A percentile compares a stretch with the other conserved stretches of the same genome.
phyloP scores from a whole-genome alignment of 2,888 invertebrate species.

The Biston stratarius region DNA sequence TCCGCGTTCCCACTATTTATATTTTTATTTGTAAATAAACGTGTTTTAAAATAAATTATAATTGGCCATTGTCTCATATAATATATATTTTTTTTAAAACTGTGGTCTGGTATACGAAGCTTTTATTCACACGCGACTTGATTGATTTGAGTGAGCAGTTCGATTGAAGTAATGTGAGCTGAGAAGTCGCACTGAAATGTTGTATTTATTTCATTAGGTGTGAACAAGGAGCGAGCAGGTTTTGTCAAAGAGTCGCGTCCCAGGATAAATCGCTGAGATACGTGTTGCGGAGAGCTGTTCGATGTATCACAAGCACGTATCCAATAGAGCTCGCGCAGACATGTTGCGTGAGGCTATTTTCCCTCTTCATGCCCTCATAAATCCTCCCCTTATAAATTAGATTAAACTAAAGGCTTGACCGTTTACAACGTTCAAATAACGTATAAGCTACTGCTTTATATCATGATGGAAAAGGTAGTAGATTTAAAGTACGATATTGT shows the following conservation, averaged over 20 bases:
- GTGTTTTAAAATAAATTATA: too few species aligned
- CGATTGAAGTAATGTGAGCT: slow-evolving; percentile 32
- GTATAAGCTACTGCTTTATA: slow-evolving; percentile 6
- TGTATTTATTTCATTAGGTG: slow-evolving; percentile 64
- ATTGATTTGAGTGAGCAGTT: slow-evolving; percentile 34
- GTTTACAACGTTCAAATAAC: slow-evolving; percentile 21
- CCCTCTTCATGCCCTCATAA: slow-evolving; percentile 69
- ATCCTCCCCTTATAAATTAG: slow-evolving; percentile 76
- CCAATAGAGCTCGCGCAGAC: slow-evolving; percentile 71
- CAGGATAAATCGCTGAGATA: slow-evolving; percentile 66
- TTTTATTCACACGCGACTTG: too few species aligned
- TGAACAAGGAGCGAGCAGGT: slow-evolving; percentile 56
- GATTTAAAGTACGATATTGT: not conserved
- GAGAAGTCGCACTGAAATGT: slow-evolving; percentile 35
- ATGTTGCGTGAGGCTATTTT: slow-evolving; percentile 75
- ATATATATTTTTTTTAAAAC: too few species aligned
- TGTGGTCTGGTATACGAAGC: too few species aligned
- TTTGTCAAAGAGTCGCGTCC: slow-evolving; percentile 60
- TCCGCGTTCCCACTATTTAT: too few species aligned
- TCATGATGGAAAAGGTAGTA: not conserved
- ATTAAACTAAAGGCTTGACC: slow-evolving; percentile 65
- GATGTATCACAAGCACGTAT: slow-evolving; percentile 72
- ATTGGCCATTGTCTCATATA: too few species aligned
- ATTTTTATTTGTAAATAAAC: too few species aligned
- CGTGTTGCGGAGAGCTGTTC: slow-evolving; percentile 68